Conservation (phyloP, 2,797 vertebrate species). For the Artibeus lituratus region DNA sequence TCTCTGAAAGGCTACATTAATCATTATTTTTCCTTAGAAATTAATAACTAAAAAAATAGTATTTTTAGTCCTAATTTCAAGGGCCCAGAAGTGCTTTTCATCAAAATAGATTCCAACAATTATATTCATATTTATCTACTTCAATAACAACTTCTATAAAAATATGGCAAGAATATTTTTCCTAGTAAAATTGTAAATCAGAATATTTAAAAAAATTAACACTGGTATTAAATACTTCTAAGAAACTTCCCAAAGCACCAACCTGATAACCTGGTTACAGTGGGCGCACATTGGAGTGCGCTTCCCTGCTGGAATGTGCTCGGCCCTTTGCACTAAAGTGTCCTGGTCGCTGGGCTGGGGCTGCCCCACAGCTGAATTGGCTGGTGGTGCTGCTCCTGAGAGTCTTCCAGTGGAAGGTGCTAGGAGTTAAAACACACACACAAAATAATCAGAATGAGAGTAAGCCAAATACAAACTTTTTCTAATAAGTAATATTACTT, state of each 20-base stretch:
- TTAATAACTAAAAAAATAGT: not conserved
- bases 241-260: constrained; percentile 18
- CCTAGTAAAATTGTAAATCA: not conserved
- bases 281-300: constrained; percentile 95
- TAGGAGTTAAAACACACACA: constrained; percentile 42
- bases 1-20: constrained; percentile 22
- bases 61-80: constrained; percentile 48
- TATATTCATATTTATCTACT: not conserved
- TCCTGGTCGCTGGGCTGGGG: constrained; percentile 88
- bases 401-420: constrained; percentile 87
- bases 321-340: constrained; percentile 92
- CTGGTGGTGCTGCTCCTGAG: constrained; percentile 25
- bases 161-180: not conserved
- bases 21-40: constrained; percentile 44
- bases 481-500: not conserved
- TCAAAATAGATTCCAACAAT: constrained; percentile 8
- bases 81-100: constrained; percentile 12
- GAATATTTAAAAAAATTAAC: constrained; percentile 5
- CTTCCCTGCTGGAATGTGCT: constrained; percentile 94
- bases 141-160: not conserved
- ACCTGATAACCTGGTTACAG: constrained; percentile 96
- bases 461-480: not conserved
- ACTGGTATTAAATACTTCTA: not conserved
- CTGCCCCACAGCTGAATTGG: constrained; percentile 75
- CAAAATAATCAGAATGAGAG: not conserved